phyloP scores from a whole-genome alignment of 2,888 invertebrate species.

The Byasa hedistus region DNA sequence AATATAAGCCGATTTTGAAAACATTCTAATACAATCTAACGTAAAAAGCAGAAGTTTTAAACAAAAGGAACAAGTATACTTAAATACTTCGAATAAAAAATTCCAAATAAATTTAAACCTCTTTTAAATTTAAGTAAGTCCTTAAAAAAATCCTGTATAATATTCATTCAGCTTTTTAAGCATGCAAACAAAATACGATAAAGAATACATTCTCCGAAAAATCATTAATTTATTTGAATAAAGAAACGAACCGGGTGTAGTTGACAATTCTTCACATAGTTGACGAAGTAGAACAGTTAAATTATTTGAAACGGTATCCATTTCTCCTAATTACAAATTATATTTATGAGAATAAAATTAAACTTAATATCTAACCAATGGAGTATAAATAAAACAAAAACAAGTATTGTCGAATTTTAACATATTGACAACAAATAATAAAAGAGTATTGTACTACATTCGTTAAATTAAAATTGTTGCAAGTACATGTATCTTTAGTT shows the following conservation, averaged over 20 bases:
- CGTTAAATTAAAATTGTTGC: slow-evolving; percentile 1
- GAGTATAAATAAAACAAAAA: background rate
- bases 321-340: slow-evolving; percentile 32
- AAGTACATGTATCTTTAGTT: background rate
- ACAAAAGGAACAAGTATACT: background rate
- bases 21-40: background rate
- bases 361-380: background rate
- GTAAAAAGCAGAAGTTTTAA: background rate
- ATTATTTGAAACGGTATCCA: slow-evolving; percentile 54
- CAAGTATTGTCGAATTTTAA: slow-evolving; percentile 13
- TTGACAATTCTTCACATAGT: slow-evolving; percentile 65
- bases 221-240: slow-evolving; percentile 40
- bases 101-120: slow-evolving; percentile 14
- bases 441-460: background rate
- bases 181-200: background rate
- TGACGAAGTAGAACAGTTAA: slow-evolving; percentile 63
- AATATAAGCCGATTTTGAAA: background rate
- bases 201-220: background rate
- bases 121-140: slow-evolving; percentile 32
- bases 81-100: background rate
- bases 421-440: slow-evolving; percentile 2
- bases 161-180: slow-evolving; percentile 44
- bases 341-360: background rate
- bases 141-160: slow-evolving; percentile 47
- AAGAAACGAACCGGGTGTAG: slow-evolving; percentile 65